Percentiles rank a stretch among this genome's conserved stretches.
phyloP scores from a whole-genome alignment of 2,888 invertebrate genomes.

The Cancer borealis region DNA sequence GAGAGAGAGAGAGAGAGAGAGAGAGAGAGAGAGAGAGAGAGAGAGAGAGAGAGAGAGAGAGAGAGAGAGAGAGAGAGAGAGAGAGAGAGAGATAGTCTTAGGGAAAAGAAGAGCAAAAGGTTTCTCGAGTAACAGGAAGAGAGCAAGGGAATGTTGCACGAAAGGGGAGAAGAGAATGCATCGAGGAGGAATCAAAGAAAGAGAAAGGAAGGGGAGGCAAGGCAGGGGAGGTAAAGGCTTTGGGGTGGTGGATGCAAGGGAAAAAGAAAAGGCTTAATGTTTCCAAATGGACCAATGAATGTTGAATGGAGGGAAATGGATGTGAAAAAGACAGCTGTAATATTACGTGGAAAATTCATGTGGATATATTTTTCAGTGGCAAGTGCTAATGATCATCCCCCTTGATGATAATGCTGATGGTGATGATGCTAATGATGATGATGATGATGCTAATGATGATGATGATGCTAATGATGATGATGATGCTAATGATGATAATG shows the following conservation, averaged over 20 bases:
- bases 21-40: constrained; percentile 37
- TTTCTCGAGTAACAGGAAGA: neutral
- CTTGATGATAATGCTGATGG: neutral
- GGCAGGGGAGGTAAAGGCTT: neutral
- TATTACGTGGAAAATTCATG: constrained; percentile 22
- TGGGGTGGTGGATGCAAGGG: neutral
- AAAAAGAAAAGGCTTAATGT: constrained; percentile 23
- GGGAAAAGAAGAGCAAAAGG: neutral
- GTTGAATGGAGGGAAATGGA: constrained; percentile 37
- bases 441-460: neutral
- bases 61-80: neutral
- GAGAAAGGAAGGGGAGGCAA: neutral
- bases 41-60: constrained; percentile 2
- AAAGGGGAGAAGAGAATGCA: neutral
- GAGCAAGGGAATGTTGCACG: neutral
- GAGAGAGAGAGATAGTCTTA: neutral
- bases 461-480: neutral
- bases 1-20: constrained; percentile 40
- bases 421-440: neutral
- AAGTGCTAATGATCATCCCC: neutral
- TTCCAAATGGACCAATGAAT: constrained; percentile 29
- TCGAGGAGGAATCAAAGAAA: neutral
- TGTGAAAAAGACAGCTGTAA: constrained; percentile 36
- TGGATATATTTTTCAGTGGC: constrained; percentile 1
- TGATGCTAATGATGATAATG: neutral